Evolutionary conservation across 64 coral and sea anemone species (phyloP).

Genomic region (Pachyseris speciosa): DNA sequence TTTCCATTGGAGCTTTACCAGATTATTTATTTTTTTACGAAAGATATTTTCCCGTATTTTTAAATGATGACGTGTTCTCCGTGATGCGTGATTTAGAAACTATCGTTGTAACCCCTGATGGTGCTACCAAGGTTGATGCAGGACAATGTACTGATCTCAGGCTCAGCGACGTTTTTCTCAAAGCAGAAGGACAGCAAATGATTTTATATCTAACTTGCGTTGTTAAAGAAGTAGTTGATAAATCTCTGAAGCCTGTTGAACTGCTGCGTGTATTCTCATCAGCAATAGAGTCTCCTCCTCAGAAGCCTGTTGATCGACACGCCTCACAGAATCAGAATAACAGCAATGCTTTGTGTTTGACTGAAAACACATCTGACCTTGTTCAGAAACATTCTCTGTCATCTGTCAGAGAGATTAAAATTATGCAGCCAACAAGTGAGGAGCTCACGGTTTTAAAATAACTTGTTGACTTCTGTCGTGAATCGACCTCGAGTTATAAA

Average conservation of each 20-base stretch:
- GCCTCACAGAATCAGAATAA: neutral
- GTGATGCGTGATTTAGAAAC: neutral
- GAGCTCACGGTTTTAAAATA: neutral
- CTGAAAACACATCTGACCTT: neutral
- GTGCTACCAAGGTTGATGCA: neutral
- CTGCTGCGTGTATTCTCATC: neutral
- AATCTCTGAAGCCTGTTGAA: neutral
- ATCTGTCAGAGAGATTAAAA: neutral
- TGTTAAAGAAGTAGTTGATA: no score
- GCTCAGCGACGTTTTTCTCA: neutral
- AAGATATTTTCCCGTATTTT: neutral
- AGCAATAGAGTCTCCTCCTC: neutral
- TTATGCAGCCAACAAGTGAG: neutral
- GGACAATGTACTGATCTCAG: neutral
- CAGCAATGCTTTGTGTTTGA: neutral
- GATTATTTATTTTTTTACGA: neutral
- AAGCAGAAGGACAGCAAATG: neutral
- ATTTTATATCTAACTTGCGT: neutral
- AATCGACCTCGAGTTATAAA: neutral
- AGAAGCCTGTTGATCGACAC: neutral
- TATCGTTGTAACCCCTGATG: neutral
- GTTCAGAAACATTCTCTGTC: neutral
- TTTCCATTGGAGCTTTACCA: neutral
- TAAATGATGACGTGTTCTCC: neutral
- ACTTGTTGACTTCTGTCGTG: neutral